Evolutionary conservation across 2,888 invertebrate species (phyloP).

Genomic region (Drosophila pseudotalamancana): DNA sequence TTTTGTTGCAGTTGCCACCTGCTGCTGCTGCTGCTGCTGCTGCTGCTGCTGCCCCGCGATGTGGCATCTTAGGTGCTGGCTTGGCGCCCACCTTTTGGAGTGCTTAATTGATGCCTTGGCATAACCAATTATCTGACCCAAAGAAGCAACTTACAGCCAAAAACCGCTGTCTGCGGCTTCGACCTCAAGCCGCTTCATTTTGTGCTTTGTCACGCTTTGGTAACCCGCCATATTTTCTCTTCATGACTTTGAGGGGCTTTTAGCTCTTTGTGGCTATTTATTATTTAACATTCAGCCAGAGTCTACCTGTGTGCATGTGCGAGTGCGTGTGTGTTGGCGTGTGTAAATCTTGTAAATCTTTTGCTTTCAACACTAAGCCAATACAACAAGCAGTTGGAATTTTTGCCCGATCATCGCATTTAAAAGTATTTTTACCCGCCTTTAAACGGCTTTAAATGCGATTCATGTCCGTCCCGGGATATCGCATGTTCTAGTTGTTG

Average conservation of each 20-base stretch:
- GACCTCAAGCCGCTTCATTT: conserved; percentile 28
- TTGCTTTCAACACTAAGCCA: conserved; percentile 62
- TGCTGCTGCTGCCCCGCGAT: conserved; percentile 12
- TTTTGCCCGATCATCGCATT: conserved; percentile 64
- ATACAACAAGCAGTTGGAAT: conserved; percentile 27
- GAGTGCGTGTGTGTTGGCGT: conserved; percentile 49
- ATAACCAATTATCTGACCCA: conserved; percentile 63
- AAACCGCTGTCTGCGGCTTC: conserved; percentile 22
- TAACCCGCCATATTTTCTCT: conserved; percentile 56
- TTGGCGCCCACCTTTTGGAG: conserved; percentile 56
- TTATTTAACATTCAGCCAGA: conserved; percentile 60
- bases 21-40: too few species aligned
- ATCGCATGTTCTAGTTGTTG: conserved; percentile 59
- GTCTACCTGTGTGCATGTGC: conserved; percentile 3
- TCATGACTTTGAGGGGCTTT: conserved; percentile 7
- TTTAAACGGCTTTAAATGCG: conserved; percentile 69
- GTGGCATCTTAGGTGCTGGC: conserved; percentile 3
- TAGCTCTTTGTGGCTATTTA: conserved; percentile 61
- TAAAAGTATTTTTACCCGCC: conserved; percentile 65
- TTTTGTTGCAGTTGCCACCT: conserved; percentile 11
- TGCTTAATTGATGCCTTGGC: conserved; percentile 70
- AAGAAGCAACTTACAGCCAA: conserved; percentile 10
- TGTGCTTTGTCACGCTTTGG: conserved; percentile 65
- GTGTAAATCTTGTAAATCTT: conserved; percentile 78
- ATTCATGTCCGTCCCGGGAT: conserved; percentile 59